Percentiles rank a stretch among this genome's conserved stretches.
Conservation (phyloP, 2,888 invertebrate species). For the Agrotis puta region DNA sequence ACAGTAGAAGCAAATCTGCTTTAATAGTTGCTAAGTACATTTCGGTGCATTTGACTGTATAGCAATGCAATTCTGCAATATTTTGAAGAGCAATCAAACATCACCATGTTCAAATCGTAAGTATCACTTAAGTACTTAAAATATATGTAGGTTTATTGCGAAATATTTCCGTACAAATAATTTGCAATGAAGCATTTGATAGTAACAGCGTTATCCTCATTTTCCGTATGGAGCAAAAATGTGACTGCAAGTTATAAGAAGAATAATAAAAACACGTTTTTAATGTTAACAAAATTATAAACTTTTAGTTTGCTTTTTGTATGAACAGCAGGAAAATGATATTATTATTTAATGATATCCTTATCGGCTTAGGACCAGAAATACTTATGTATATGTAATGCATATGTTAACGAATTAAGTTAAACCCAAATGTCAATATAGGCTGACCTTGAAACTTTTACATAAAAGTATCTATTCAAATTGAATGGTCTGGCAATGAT, state of each 20-base stretch:
- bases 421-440: constrained; percentile 19
- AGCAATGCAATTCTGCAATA: neutral
- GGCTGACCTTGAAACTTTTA: constrained; percentile 52
- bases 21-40: too few relatives aligned
- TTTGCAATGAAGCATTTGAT: constrained; percentile 23
- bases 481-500: constrained; percentile 57
- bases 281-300: constrained; percentile 1
- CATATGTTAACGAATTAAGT: constrained; percentile 13
- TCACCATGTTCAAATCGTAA: neutral
- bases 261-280: neutral
- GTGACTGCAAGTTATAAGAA: constrained; percentile 33
- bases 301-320: constrained; percentile 12
- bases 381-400: neutral
- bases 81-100: constrained; percentile 6
- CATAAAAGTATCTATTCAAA: constrained; percentile 46
- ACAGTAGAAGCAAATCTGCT: too few relatives aligned
- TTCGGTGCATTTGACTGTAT: neutral
- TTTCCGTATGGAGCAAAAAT: constrained; percentile 23
- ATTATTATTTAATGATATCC: constrained; percentile 1
- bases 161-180: constrained; percentile 17
- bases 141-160: constrained; percentile 10
- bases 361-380: constrained; percentile 7
- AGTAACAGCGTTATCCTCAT: constrained; percentile 29
- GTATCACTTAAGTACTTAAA: constrained; percentile 2
- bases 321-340: constrained; percentile 24